Conservation (phyloP, 1,140 invertebrate species). For the Zaprionus davidi region DNA sequence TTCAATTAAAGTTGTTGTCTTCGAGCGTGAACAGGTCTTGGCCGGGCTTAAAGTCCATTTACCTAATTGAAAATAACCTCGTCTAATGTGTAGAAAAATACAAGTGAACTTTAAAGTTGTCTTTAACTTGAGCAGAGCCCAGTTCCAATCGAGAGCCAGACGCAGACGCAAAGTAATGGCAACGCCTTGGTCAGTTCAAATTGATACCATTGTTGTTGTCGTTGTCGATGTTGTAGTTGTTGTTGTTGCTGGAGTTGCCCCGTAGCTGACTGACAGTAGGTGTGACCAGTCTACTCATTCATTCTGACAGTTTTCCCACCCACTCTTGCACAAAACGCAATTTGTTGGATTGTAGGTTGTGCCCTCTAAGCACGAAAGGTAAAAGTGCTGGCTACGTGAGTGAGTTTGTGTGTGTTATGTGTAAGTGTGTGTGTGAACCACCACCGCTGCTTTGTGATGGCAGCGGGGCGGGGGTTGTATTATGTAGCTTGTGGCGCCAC, state of each 20-base stretch:
- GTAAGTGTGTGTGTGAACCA: conserved; percentile 46
- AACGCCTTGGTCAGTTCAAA: conserved; percentile 70
- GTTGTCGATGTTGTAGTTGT: conserved; percentile 37
- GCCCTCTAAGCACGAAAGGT: conserved; percentile 73
- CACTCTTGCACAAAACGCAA: conserved; percentile 81
- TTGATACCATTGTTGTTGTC: conserved; percentile 47
- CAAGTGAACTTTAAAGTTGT: conserved; percentile 58
- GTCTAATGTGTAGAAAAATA: conserved; percentile 37
- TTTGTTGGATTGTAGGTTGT: conserved; percentile 83
- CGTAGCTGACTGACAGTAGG: conserved; percentile 79
- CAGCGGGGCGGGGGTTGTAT: conserved; percentile 47
- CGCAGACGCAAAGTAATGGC: conserved; percentile 56
- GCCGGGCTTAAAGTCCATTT: conserved; percentile 47
- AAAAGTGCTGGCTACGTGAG: conserved; percentile 51
- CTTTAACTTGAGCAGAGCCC: conserved; percentile 22
- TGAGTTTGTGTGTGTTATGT: conserved; percentile 5
- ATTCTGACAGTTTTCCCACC: conserved; percentile 84
- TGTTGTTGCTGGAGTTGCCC: conserved; percentile 46
- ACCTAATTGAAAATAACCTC: conserved; percentile 59
- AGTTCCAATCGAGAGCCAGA: conserved; percentile 32
- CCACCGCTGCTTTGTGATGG: conserved; percentile 53
- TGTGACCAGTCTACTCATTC: conserved; percentile 83
- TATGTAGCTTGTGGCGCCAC: conserved; percentile 71
- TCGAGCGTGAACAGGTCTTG: conserved; percentile 11
- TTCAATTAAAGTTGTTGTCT: not conserved